Conservation (phyloP, 2,888 invertebrate species). For the Neelides folsomi region DNA sequence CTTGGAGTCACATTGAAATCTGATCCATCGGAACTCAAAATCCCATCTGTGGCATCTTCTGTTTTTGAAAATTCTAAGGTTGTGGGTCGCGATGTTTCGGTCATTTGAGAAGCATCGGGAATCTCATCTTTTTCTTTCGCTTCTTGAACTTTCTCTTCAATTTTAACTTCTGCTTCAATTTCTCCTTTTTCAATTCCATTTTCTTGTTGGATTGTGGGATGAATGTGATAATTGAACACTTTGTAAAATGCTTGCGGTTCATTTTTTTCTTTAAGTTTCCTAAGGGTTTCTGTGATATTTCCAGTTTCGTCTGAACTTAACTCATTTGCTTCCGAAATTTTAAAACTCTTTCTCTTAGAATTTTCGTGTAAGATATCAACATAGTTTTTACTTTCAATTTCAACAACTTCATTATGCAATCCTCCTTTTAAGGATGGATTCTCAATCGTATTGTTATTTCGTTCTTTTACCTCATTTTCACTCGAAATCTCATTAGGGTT, state of each 20-base stretch:
- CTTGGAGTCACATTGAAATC: too few relatives aligned
- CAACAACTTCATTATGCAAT: background rate
- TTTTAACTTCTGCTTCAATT: too few relatives aligned
- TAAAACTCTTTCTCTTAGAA: background rate
- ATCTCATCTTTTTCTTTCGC: too few relatives aligned
- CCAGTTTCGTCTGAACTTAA: constrained; percentile 2
- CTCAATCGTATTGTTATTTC: background rate
- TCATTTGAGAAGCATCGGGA: too few relatives aligned
- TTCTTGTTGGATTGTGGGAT: background rate
- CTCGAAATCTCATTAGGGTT: too few relatives aligned
- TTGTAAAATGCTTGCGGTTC: constrained; percentile 8
- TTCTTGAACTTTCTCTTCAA: too few relatives aligned
- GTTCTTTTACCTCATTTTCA: background rate
- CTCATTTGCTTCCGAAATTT: background rate
- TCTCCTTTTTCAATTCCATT: too few relatives aligned
- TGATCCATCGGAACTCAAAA: too few relatives aligned
- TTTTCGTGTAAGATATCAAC: background rate
- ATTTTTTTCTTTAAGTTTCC: background rate
- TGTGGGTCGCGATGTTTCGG: too few relatives aligned
- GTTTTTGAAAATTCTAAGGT: too few relatives aligned
- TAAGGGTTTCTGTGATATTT: constrained; percentile 1
- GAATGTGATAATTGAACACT: constrained; percentile 5
- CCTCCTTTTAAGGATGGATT: too few relatives aligned
- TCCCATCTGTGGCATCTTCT: too few relatives aligned
- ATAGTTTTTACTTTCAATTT: background rate